Conservation (phyloP, 35 echinoderm and acorn worm genomes). For the Stichopus chloronotus region DNA sequence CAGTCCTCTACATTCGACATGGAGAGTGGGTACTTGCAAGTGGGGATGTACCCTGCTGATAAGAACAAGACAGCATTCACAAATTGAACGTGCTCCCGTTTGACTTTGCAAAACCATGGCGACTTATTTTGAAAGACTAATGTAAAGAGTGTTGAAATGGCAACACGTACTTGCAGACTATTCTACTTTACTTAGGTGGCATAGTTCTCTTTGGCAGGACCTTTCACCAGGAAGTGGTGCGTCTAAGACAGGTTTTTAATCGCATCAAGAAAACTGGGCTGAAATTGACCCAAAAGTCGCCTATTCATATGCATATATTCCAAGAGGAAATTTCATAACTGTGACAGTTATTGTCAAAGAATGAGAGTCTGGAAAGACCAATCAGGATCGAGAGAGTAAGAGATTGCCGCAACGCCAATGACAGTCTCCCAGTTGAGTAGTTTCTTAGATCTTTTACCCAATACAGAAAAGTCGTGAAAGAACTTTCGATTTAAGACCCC, state of each 20-base stretch:
- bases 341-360: too few relatives aligned
- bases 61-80: constrained; percentile 55
- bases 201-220: constrained; percentile 35
- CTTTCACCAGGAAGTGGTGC: background rate
- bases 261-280: background rate
- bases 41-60: constrained; percentile 48
- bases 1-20: constrained; percentile 60
- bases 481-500: too few relatives aligned
- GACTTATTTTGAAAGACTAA: constrained; percentile 43
- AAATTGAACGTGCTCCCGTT: constrained; percentile 9
- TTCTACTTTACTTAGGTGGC: constrained; percentile 24
- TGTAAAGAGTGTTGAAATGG: constrained; percentile 25
- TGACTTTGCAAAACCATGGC: constrained; percentile 35
- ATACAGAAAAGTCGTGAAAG: too few relatives aligned
- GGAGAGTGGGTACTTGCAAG: constrained; percentile 65
- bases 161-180: background rate
- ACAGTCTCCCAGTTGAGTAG: too few relatives aligned
- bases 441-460: too few relatives aligned
- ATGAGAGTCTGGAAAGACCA: too few relatives aligned
- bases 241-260: background rate
- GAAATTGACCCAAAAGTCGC: background rate
- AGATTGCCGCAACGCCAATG: too few relatives aligned
- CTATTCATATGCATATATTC: background rate
- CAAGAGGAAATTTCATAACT: too few relatives aligned
- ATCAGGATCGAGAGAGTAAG: too few relatives aligned